These are phyloP conservation scores for Pomacea canaliculata DNA, from an alignment of 2,888 invertebrate genomes.

Conservation along the genomic window DNA sequence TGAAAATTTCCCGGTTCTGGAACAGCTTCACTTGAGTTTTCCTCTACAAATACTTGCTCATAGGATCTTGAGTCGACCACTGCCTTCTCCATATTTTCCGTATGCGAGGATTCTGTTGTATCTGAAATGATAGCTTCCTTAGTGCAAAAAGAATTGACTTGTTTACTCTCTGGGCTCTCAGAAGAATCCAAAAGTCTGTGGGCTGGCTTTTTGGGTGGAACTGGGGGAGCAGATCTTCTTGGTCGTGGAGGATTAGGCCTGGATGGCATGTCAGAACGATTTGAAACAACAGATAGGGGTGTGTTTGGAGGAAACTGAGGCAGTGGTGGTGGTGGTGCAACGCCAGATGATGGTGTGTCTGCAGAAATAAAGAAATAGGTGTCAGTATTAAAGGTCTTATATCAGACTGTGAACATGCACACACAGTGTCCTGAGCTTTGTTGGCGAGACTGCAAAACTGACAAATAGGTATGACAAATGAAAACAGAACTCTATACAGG, in stretches of 20 bases:
- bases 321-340: conserved; percentile 32
- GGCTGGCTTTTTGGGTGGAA: conserved; percentile 20
- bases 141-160: too few relatives aligned
- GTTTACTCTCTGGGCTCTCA: background rate
- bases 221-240: conserved; percentile 7
- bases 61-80: background rate
- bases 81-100: background rate
- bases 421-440: too few relatives aligned
- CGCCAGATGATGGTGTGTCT: background rate
- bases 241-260: background rate
- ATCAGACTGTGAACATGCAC: too few relatives aligned
- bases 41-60: conserved; percentile 12
- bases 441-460: too few relatives aligned
- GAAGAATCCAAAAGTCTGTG: background rate
- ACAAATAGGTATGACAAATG: too few relatives aligned
- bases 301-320: conserved; percentile 38
- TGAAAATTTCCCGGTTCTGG: background rate
- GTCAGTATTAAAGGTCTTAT: too few relatives aligned
- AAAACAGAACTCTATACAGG: too few relatives aligned
- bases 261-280: background rate
- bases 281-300: background rate
- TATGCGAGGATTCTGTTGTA: too few relatives aligned
- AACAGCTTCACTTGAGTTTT: background rate
- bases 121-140: background rate
- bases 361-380: too few relatives aligned